Percentiles rank a stretch among this genome's conserved stretches.
Evolutionary conservation across 2,797 vertebrate genomes (phyloP).

Genomic region (Yasuhikotakia modesta): DNA sequence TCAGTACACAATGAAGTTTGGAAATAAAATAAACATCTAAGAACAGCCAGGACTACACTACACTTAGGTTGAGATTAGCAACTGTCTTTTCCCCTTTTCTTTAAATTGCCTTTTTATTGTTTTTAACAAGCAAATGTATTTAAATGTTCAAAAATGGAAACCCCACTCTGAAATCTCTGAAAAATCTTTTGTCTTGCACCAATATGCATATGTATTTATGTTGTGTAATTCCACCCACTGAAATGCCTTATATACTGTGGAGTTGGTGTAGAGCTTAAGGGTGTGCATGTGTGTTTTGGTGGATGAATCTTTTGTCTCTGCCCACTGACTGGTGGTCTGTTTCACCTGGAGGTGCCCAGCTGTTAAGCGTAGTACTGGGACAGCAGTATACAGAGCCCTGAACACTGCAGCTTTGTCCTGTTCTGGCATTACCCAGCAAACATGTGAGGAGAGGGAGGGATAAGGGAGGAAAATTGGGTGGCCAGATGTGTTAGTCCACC

Average conservation of each 20-base stretch:
- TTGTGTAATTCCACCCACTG: not conserved
- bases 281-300: conserved; percentile 15
- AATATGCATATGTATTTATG: conserved; percentile 7
- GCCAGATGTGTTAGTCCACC: conserved; percentile 55
- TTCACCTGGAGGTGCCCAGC: conserved; percentile 59
- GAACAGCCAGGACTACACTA: conserved; percentile 21
- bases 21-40: conserved; percentile 52
- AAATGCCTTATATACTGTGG: conserved; percentile 6
- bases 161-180: too few species aligned
- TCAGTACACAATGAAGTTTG: conserved; percentile 45
- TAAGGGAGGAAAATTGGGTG: conserved; percentile 17
- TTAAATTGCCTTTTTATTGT: not conserved
- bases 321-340: conserved; percentile 41
- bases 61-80: conserved; percentile 20
- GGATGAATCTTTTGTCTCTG: conserved; percentile 32
- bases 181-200: not conserved
- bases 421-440: conserved; percentile 43
- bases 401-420: conserved; percentile 62
- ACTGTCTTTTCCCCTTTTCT: not conserved
- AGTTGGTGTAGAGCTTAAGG: conserved; percentile 6
- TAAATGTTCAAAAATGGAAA: not conserved
- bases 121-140: not conserved
- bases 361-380: conserved; percentile 46
- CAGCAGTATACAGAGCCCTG: conserved; percentile 23
- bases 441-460: conserved; percentile 31